phyloP scores from a whole-genome alignment of 2,113 vertebrate genomes.

The Puffinus mauretanicus region DNA sequence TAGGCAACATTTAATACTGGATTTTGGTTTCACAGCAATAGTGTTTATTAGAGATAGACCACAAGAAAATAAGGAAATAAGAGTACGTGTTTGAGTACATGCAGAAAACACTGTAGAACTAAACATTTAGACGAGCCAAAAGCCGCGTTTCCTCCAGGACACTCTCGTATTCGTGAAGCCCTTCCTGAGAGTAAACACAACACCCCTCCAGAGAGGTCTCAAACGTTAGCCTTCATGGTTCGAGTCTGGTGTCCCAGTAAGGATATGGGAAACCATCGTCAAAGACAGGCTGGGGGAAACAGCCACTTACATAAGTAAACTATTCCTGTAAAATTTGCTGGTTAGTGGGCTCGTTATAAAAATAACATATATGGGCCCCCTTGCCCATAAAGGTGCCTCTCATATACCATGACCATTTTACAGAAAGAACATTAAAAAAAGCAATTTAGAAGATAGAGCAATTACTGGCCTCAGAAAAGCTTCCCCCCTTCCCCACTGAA shows the following conservation, averaged over 20 bases:
- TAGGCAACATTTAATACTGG: neutral
- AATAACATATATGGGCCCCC: neutral
- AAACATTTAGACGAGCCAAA: slow-evolving; percentile 44
- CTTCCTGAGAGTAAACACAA: slow-evolving; percentile 63
- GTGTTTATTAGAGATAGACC: slow-evolving; percentile 11
- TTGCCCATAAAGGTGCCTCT: slow-evolving; percentile 52
- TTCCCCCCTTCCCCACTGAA: neutral
- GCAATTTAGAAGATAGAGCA: slow-evolving; percentile 27
- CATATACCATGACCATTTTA: slow-evolving; percentile 37
- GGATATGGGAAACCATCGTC: slow-evolving; percentile 57
- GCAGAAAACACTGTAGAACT: neutral
- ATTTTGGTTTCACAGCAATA: neutral
- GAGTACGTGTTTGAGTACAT: slow-evolving; percentile 14
- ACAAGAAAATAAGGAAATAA: slow-evolving; percentile 23
- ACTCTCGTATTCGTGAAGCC: slow-evolving; percentile 11
- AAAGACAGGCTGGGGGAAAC: slow-evolving; percentile 44
- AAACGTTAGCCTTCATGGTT: slow-evolving; percentile 33
- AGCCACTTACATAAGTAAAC: neutral
- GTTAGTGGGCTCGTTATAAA: slow-evolving; percentile 46
- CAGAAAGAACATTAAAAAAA: neutral
- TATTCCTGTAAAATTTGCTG: slow-evolving; percentile 12
- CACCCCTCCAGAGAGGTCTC: slow-evolving; percentile 46
- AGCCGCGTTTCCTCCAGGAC: neutral
- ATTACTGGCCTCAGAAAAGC: neutral
- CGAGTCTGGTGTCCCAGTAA: slow-evolving; percentile 56